phyloP scores from a whole-genome alignment of 2,797 vertebrate species.

The Crenichthys baileyi region DNA sequence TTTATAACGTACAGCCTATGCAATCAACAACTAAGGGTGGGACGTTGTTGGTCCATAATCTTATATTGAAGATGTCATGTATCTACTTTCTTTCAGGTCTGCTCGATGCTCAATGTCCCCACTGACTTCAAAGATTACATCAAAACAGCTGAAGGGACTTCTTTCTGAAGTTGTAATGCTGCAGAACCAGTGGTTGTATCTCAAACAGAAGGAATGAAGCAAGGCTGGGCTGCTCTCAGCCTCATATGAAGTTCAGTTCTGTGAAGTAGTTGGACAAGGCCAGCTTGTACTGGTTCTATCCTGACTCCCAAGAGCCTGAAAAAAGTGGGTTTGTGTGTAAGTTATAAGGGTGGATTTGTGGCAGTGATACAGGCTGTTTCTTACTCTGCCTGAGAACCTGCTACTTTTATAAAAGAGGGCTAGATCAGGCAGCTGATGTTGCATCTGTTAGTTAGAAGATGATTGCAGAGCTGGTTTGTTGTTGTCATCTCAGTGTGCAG shows the following conservation, averaged over 20 bases:
- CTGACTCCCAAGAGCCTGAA: neutral
- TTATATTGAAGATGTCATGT: neutral
- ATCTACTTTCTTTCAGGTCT: conserved; percentile 63
- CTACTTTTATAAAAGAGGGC: neutral
- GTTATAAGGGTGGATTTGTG: neutral
- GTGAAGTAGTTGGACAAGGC: neutral
- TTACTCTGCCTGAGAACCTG: neutral
- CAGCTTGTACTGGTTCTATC: neutral
- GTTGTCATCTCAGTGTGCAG: neutral
- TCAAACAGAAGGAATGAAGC: neutral
- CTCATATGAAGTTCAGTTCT: neutral
- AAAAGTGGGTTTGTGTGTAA: neutral
- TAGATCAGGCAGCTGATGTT: neutral
- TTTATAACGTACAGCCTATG: no score
- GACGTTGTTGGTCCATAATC: no score
- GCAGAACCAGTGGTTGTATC: neutral
- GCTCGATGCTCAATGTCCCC: conserved; percentile 75
- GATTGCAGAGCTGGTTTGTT: neutral
- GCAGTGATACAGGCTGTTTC: neutral
- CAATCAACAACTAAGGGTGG: no score
- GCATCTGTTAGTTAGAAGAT: neutral
- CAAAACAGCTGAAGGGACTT: conserved; percentile 58
- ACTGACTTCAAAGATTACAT: conserved; percentile 76
- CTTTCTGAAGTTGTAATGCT: conserved; percentile 68
- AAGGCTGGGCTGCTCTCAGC: neutral